Evolutionary conservation across 2,113 vertebrate genomes (phyloP), one percentile per base, ranked within the genome.

Genomic region (Pachycephala philippinensis): DNA sequence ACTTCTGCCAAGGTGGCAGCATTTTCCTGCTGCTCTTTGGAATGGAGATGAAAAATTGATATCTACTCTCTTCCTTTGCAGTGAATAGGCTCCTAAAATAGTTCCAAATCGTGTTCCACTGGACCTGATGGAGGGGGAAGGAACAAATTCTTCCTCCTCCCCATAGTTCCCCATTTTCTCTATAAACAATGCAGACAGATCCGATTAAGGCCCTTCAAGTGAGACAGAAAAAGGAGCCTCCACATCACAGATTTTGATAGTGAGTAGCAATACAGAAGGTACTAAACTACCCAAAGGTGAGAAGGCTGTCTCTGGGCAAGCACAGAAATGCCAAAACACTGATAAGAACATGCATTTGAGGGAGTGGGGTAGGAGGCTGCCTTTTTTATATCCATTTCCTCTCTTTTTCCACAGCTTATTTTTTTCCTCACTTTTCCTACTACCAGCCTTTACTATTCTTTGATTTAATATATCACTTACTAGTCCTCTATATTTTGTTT

Each of bases 311-410:
- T 57, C 70, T 59, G 31, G 42, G 13, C 9, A 78, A 66, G 24
- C 11, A 85, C 10, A 75, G 52, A 88, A 74, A 76, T 40, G 11
- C 2, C 57, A 54, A 57, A 33, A n/a, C 10, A 39, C 7, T 54
- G 53, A 42, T 59, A 71, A 22, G 5, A 1, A n/a, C 5, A 3
- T 3, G 2, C 2, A 13, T 63, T 83, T 59, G 3, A 20, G 10
- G 15, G 10, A 64, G 2, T 22, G 9, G 7, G 65, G 12, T 7
- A 63, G 11, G 44, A 57, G 10, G 7, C 7, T 59, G 5, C 5
- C 9, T 70, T 28, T 69, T 66, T 12, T 27, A 6, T 30, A 72
- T 27, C 27, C 5, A 20, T 50, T 39, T 18, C 39, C 31, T 40
- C 7, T 65, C 5, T 13, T 75, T 70, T 63, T 8, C 24, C 10